These are phyloP conservation scores for Caenorhabditis becei DNA, from an alignment of 2,888 invertebrate species.

Conservation along the genomic window DNA sequence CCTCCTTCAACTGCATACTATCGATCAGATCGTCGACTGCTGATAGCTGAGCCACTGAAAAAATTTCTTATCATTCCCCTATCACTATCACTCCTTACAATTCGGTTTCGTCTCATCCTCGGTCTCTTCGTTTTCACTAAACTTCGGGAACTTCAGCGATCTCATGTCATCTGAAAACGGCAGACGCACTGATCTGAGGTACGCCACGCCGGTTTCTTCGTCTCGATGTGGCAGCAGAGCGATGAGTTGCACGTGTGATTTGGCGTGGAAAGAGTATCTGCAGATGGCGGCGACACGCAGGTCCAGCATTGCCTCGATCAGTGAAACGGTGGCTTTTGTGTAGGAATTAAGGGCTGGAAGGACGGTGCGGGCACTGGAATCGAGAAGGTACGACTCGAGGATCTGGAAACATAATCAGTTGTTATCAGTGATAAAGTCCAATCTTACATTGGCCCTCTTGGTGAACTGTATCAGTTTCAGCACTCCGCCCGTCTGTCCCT, in stretches of 20 bases:
- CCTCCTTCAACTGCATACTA: constrained; percentile 46
- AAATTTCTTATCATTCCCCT: not conserved
- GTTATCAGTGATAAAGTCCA: not conserved
- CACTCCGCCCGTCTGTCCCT: constrained; percentile 64
- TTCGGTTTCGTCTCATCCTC: constrained; percentile 39
- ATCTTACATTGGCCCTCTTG: constrained; percentile 54
- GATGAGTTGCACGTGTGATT: constrained; percentile 61
- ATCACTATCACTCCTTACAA: constrained; percentile 7
- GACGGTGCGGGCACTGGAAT: constrained; percentile 56
- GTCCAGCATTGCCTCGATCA: constrained; percentile 62
- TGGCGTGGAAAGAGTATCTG: constrained; percentile 62
- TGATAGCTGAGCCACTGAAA: constrained; percentile 47
- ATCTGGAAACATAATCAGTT: constrained; percentile 34
- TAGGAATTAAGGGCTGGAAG: constrained; percentile 49
- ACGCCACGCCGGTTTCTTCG: constrained; percentile 48
- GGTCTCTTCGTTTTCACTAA: constrained; percentile 24
- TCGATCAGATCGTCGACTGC: constrained; percentile 67
- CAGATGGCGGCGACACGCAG: constrained; percentile 64
- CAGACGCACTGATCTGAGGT: constrained; percentile 58
- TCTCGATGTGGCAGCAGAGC: constrained; percentile 58
- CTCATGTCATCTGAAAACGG: constrained; percentile 67
- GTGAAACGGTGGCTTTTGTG: constrained; percentile 36
- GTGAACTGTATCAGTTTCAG: constrained; percentile 69
- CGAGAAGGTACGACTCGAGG: constrained; percentile 58
- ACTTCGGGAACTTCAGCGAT: constrained; percentile 57